Evolutionary conservation across 1,140 invertebrate genomes (phyloP).

Genomic region (Drosophila nebulosa): DNA sequence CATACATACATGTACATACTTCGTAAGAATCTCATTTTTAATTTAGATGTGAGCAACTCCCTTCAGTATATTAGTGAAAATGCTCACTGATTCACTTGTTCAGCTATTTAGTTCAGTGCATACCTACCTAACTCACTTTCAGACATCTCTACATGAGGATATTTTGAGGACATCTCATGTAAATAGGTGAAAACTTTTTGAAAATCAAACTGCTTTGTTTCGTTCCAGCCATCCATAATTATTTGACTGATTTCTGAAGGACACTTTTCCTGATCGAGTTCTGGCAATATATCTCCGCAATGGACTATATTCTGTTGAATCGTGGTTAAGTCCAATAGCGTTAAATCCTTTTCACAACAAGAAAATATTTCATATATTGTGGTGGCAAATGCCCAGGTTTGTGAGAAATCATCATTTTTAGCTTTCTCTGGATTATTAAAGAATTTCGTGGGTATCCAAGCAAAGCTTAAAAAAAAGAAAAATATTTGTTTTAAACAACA

Average conservation of each 20-base stretch:
- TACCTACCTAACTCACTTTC: too few relatives aligned
- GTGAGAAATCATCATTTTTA: conserved; percentile 85
- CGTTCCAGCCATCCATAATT: conserved; percentile 94
- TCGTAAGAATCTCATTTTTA: too few relatives aligned
- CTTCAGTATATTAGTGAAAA: too few relatives aligned
- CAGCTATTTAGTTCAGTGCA: too few relatives aligned
- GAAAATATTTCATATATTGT: conserved; percentile 95
- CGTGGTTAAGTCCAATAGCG: too few relatives aligned
- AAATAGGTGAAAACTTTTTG: conserved; percentile 81
- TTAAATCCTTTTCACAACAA: conserved; percentile 83
- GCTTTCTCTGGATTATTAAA: conserved; percentile 86
- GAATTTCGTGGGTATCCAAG: conserved; percentile 93
- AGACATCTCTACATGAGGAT: background rate
- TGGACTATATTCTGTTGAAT: too few relatives aligned
- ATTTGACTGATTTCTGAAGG: conserved; percentile 89
- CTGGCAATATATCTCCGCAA: conserved; percentile 82
- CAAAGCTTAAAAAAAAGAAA: conserved; percentile 84
- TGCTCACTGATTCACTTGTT: too few relatives aligned
- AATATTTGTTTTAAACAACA: too few relatives aligned
- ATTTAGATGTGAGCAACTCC: too few relatives aligned
- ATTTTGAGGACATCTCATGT: conserved; percentile 48
- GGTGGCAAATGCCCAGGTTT: conserved; percentile 94
- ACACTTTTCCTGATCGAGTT: conserved; percentile 85
- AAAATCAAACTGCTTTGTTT: conserved; percentile 86
- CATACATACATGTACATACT: too few relatives aligned